Base-by-base conservation (phyloP, 2,888 invertebrate genomes). In the Euproctis similis region DNA sequence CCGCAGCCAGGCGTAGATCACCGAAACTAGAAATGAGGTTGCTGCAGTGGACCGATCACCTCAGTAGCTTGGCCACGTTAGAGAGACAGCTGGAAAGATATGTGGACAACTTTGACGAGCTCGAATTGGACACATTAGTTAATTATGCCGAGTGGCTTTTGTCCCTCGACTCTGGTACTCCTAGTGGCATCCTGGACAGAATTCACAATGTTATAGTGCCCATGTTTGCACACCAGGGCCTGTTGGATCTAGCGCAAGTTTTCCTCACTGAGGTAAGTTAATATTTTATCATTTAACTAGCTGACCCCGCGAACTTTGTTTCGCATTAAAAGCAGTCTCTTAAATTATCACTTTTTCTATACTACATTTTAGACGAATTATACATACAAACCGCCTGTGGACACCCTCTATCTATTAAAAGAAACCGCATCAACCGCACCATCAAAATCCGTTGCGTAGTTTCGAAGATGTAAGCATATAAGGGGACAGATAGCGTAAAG, bases 81-180 rank as follows among this genome's bases (percentile, higher is more conserved):
- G 37, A 46, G 16, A 35, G 13, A 5, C 39, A 34, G 24, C 11
- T 46, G 6, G 8, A 12, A n/a, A 7, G 17, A 4, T 39, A 37
- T 29, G 27, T 41, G n/a, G 14, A 10, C 3, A 6, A 23, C 8
- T 12, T 3, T 4, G 8, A 26, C 5, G n/a, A 24, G 3, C 4
- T 27, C 2, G 46, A 39, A 8, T 2, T 21, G 1, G 28, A 28
- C 1, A 22, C 26, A 4, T 12, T 50, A 4, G 9, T 16, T 9
- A 28, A 43, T 6, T 49, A 39, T 12, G 34, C 32, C 0, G n/a
- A 27, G 1, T 49, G 51, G 48, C 9, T 36, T 4, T 30, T 50
- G 8, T 50, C 51, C 0, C 32, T 43, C 13, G 51, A 49, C 31
- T 39, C 37, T 1, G 24, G 34, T 1, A 30, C 47, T n/a, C 20